phyloP scores from a whole-genome alignment of 2,888 invertebrate species.

The Meandrusa payeni region DNA sequence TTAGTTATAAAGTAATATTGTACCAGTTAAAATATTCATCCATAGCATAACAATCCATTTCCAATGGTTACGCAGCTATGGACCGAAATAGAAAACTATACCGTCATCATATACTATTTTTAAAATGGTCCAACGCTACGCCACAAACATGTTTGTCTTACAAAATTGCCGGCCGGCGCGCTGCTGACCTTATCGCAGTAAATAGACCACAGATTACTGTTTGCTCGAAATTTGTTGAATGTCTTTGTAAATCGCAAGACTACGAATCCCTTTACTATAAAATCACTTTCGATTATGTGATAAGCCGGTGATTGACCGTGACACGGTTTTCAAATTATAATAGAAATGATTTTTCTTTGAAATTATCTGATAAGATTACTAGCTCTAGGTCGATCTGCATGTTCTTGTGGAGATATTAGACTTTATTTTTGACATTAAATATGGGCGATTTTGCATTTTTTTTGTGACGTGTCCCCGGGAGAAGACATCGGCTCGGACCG shows the following conservation, averaged over 20 bases:
- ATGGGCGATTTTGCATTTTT: too few species aligned
- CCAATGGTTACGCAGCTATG: constrained; percentile 6
- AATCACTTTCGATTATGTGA: constrained; percentile 17
- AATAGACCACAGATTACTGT: constrained; percentile 11
- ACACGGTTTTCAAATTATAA: constrained; percentile 15
- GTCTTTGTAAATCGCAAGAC: too few species aligned
- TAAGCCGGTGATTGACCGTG: constrained; percentile 13
- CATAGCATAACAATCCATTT: too few species aligned
- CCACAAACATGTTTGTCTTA: constrained; percentile 23
- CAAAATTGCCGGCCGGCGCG: constrained; percentile 20
- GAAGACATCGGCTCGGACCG: too few species aligned
- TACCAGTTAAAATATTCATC: too few species aligned
- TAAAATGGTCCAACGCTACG: constrained; percentile 15
- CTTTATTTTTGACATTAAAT: too few species aligned
- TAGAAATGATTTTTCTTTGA: constrained; percentile 11
- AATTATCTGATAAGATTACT: constrained; percentile 17
- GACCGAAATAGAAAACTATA: constrained; percentile 16
- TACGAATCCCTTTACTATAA: too few species aligned
- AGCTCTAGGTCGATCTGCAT: constrained; percentile 23
- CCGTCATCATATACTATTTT: constrained; percentile 21
- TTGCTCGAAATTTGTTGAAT: not conserved
- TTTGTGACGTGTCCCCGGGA: too few species aligned
- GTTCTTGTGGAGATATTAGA: too few species aligned
- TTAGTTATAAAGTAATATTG: too few species aligned
- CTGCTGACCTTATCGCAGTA: constrained; percentile 8